Conservation (phyloP, 2,113 vertebrate genomes). For the Oxyruncus cristatus region DNA sequence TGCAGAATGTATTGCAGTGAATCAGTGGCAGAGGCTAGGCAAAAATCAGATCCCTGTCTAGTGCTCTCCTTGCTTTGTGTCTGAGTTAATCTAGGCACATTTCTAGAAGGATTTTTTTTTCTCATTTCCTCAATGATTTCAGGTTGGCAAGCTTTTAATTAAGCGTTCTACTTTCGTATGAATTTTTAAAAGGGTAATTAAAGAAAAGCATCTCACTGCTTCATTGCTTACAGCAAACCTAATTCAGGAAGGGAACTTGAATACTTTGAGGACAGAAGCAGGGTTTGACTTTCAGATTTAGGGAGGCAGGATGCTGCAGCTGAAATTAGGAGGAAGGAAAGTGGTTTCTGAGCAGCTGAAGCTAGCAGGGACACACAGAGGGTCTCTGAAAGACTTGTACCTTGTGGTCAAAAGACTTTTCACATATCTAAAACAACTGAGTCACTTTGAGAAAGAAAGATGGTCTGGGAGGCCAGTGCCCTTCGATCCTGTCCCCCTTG, state of each 20-base stretch:
- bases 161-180: not conserved
- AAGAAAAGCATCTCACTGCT: not conserved
- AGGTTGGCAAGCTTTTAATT: not conserved
- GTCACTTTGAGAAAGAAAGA: not conserved
- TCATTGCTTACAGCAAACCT: not conserved
- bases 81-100: not conserved
- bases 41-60: not conserved
- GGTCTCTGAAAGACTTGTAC: not conserved
- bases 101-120: not conserved
- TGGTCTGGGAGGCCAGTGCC: not conserved
- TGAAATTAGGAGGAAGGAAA: not conserved
- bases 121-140: not conserved
- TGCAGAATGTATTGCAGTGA: not conserved
- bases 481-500: not conserved
- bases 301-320: not conserved
- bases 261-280: not conserved
- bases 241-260: not conserved
- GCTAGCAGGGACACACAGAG: not conserved
- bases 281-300: not conserved
- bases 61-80: not conserved
- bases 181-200: not conserved
- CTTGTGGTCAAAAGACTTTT: not conserved
- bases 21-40: not conserved
- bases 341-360: not conserved
- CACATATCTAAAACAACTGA: not conserved